Conservation (phyloP, 2,888 invertebrate genomes). For the Pristionchus japonicus region DNA sequence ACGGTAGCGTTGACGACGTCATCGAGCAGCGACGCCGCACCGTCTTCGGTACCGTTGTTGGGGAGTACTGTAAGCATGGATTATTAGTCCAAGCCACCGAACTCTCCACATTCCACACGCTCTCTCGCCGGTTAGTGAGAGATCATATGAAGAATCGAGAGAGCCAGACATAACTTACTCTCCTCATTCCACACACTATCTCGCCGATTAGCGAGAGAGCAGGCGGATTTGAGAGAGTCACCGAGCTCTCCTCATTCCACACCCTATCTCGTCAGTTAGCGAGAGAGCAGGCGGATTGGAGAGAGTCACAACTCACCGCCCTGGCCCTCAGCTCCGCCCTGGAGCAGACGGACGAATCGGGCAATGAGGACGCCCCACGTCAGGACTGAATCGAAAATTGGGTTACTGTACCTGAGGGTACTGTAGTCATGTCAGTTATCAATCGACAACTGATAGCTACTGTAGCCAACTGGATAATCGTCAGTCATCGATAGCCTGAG, state of each 20-base stretch:
- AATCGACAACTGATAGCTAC: background rate
- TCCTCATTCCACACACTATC: too few species aligned
- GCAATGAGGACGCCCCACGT: background rate
- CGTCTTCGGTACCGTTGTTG: background rate
- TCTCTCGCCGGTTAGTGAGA: background rate
- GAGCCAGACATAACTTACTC: background rate
- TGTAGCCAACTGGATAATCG: background rate
- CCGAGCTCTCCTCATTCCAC: too few species aligned
- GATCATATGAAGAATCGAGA: background rate
- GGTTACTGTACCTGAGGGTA: background rate
- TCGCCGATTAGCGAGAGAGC: too few species aligned
- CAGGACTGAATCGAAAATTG: background rate
- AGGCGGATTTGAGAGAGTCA: too few species aligned
- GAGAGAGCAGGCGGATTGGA: background rate
- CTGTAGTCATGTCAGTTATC: background rate
- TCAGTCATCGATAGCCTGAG: too few species aligned
- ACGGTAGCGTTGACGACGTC: slow-evolving; percentile 1
- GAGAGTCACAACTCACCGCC: background rate
- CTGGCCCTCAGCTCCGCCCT: slow-evolving; percentile 5
- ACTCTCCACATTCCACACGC: background rate
- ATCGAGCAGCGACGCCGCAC: background rate
- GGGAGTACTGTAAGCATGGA: background rate
- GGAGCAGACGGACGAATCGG: slow-evolving; percentile 35
- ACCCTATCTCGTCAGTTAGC: too few species aligned
- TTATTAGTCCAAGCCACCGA: background rate